phyloP scores from a whole-genome alignment of 2,797 vertebrate genomes.

The Ataeniobius toweri region DNA sequence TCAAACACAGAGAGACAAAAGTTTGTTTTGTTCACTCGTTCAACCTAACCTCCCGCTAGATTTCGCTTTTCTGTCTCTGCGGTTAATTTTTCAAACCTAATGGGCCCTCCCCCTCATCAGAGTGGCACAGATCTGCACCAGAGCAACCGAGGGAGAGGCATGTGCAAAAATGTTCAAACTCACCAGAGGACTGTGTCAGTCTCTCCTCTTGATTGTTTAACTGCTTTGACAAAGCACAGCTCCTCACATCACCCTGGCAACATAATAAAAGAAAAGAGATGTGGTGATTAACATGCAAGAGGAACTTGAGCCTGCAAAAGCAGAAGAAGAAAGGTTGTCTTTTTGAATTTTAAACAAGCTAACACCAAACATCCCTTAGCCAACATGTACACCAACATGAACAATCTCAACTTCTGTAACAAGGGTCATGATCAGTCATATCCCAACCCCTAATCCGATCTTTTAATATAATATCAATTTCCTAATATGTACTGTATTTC shows the following conservation, averaged over 20 bases:
- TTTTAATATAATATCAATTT: neutral
- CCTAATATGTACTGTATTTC: neutral
- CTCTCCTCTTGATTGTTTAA: slow-evolving; percentile 76
- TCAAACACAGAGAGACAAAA: neutral
- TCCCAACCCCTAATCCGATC: neutral
- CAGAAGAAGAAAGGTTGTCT: neutral
- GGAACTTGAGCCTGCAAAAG: slow-evolving; percentile 29
- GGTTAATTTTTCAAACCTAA: slow-evolving; percentile 31
- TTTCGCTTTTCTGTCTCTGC: slow-evolving; percentile 33
- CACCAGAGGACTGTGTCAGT: slow-evolving; percentile 81
- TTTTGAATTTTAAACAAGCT: neutral
- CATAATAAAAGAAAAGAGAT: slow-evolving; percentile 52
- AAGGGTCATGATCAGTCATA: neutral
- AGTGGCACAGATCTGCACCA: neutral
- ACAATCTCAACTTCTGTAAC: neutral
- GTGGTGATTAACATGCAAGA: slow-evolving; percentile 42
- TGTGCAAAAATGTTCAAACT: slow-evolving; percentile 80
- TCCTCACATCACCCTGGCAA: slow-evolving; percentile 85
- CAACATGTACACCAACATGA: slow-evolving; percentile 19
- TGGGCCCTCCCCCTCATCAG: slow-evolving; percentile 11
- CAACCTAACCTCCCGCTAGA: neutral
- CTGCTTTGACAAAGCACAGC: slow-evolving; percentile 61
- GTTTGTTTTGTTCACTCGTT: neutral
- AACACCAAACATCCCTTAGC: slow-evolving; percentile 7
- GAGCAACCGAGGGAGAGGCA: neutral